Evolutionary conservation across 2,113 vertebrate genomes (phyloP).

Genomic region (Polypterus senegalus): DNA sequence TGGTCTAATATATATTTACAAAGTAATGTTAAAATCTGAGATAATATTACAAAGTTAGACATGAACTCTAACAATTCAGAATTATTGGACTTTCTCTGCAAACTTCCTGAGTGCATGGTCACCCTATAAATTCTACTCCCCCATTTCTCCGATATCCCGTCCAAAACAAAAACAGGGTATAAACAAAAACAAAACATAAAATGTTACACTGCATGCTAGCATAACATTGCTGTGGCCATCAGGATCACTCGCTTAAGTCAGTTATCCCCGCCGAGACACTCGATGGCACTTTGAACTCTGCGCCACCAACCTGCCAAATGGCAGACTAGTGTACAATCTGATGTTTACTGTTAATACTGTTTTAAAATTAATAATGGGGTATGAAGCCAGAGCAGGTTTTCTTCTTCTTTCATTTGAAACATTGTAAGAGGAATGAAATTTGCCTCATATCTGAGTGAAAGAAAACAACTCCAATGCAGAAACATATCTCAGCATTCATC

Average conservation of each 20-base stretch:
- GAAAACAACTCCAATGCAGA: background rate
- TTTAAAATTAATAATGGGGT: slow-evolving; percentile 29
- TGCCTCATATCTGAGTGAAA: slow-evolving; percentile 18
- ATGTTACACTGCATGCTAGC: too few species aligned
- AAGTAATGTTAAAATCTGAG: slow-evolving; percentile 20
- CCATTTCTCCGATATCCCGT: too few species aligned
- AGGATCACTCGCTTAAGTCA: too few species aligned
- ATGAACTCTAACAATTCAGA: slow-evolving; percentile 22
- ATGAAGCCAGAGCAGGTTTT: slow-evolving; percentile 53
- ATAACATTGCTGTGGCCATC: too few species aligned
- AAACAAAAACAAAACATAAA: slow-evolving; percentile 28
- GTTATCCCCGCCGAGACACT: slow-evolving; percentile 24
- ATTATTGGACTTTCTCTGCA: slow-evolving; percentile 35
- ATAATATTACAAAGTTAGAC: slow-evolving; percentile 18
- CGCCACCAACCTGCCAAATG: slow-evolving; percentile 20
- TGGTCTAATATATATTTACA: slow-evolving; percentile 36
- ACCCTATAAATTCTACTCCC: slow-evolving; percentile 29
- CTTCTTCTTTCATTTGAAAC: slow-evolving; percentile 29
- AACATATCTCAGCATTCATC: slow-evolving; percentile 21
- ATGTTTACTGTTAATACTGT: slow-evolving; percentile 44
- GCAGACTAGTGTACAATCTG: slow-evolving; percentile 25
- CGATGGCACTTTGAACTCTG: slow-evolving; percentile 32
- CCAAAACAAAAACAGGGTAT: slow-evolving; percentile 23
- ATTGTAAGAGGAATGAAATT: slow-evolving; percentile 28
- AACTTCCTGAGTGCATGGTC: slow-evolving; percentile 39